Conservation (phyloP, 2,888 invertebrate genomes). For the Arge pagana region DNA sequence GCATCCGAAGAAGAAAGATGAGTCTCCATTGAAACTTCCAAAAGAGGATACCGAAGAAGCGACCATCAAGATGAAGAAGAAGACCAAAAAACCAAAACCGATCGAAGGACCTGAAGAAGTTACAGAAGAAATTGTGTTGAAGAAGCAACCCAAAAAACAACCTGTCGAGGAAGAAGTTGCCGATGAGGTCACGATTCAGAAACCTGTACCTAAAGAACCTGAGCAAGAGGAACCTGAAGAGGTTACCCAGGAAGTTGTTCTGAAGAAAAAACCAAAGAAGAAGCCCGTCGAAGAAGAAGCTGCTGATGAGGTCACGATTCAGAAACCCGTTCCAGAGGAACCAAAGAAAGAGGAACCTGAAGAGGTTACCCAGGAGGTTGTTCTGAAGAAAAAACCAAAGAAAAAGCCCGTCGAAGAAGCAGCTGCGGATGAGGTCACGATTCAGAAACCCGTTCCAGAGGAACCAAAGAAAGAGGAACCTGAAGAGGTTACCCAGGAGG, state of each 20-base stretch:
- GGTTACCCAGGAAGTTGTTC: constrained; percentile 50
- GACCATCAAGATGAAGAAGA: constrained; percentile 28
- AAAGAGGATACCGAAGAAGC: constrained; percentile 22
- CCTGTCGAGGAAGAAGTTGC: constrained; percentile 37
- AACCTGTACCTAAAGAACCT: constrained; percentile 22
- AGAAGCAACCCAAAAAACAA: constrained; percentile 40
- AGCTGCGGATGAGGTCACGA: constrained; percentile 8
- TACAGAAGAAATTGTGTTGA: constrained; percentile 36
- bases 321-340: constrained; percentile 29
- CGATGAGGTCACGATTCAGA: constrained; percentile 33
- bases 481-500: constrained; percentile 38
- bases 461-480: constrained; percentile 24
- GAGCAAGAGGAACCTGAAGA: constrained; percentile 57
- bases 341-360: constrained; percentile 28
- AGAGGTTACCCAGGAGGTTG: constrained; percentile 36
- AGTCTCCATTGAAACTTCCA: constrained; percentile 26
- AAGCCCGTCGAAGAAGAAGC: constrained; percentile 29
- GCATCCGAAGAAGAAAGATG: constrained; percentile 38
- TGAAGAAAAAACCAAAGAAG: constrained; percentile 43
- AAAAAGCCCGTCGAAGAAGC: constrained; percentile 38
- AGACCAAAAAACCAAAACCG: constrained; percentile 29
- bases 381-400: constrained; percentile 39
- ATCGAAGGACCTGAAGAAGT: constrained; percentile 32
- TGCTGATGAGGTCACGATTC: constrained; percentile 38
- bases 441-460: constrained; percentile 31